These are phyloP conservation scores for Coluber constrictor DNA, from an alignment of 2,797 vertebrate genomes.

Conservation along the genomic window DNA sequence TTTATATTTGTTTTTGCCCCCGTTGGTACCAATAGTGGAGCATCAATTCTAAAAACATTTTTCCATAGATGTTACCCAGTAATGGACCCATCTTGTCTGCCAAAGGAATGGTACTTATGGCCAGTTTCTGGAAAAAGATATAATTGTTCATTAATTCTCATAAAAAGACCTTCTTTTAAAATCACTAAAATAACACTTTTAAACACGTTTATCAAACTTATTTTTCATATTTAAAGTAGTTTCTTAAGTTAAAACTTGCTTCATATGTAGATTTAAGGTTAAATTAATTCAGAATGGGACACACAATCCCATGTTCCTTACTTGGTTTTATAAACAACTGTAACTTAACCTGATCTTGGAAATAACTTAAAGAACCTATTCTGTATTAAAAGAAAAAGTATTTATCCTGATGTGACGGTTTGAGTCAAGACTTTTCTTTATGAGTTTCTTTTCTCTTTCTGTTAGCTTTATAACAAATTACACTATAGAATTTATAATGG, in stretches of 20 bases:
- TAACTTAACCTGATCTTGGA: conserved; percentile 2
- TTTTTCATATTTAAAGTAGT: neutral
- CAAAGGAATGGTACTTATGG: neutral
- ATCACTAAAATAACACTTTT: neutral
- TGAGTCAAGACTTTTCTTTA: neutral
- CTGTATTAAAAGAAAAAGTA: neutral
- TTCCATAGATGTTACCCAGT: neutral
- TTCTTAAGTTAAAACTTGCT: neutral
- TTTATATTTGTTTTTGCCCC: neutral
- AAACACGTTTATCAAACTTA: neutral
- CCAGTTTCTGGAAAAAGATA: neutral
- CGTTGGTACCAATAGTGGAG: neutral
- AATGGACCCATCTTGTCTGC: neutral
- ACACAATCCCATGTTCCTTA: neutral
- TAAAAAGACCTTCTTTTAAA: neutral
- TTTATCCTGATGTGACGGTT: neutral
- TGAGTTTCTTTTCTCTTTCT: neutral
- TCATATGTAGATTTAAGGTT: neutral
- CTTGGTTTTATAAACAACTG: conserved; percentile 17
- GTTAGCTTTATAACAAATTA: neutral
- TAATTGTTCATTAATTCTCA: neutral
- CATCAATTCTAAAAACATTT: neutral
- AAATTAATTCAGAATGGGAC: neutral
- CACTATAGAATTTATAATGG: neutral
- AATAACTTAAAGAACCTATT: conserved; percentile 2